phyloP scores from a whole-genome alignment of 1,140 invertebrate species.

The Zaprionus taronus region DNA sequence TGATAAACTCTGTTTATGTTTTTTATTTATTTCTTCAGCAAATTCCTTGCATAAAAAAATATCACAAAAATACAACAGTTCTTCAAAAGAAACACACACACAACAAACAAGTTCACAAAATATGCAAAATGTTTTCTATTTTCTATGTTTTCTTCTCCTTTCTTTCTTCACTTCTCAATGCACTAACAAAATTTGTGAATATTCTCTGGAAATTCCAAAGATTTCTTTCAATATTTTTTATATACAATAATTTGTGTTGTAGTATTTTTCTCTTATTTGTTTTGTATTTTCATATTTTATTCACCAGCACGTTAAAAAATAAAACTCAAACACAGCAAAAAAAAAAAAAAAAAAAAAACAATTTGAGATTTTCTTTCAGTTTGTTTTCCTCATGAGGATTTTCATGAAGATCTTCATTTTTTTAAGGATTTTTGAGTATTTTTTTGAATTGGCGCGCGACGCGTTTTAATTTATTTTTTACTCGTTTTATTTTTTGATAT shows the following conservation, averaged over 20 bases:
- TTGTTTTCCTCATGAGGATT: constrained; percentile 23
- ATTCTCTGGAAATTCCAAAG: constrained; percentile 5
- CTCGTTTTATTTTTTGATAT: not conserved
- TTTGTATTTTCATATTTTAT: not conserved
- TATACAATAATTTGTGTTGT: constrained; percentile 11
- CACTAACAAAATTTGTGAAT: not conserved
- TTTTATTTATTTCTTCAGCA: not conserved
- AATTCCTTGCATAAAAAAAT: not conserved
- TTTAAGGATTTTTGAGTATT: constrained; percentile 15
- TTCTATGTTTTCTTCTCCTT: not conserved
- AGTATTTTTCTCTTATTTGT: not conserved
- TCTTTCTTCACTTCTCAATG: constrained; percentile 6
- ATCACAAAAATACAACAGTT: constrained; percentile 5
- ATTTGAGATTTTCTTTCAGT: not conserved
- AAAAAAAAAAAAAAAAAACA: constrained; percentile 31
- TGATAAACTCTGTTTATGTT: not conserved
- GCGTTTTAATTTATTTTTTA: constrained; percentile 28
- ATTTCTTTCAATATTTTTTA: not conserved
- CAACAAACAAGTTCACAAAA: constrained; percentile 1
- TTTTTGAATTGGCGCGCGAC: constrained; percentile 40
- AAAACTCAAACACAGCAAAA: constrained; percentile 28
- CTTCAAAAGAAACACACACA: not conserved
- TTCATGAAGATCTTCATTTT: constrained; percentile 3
- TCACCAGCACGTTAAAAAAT: constrained; percentile 6
- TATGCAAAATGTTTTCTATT: constrained; percentile 15